These are phyloP conservation scores for Protonemura montana DNA, from an alignment of 2,888 invertebrate genomes.

Conservation along the genomic window DNA sequence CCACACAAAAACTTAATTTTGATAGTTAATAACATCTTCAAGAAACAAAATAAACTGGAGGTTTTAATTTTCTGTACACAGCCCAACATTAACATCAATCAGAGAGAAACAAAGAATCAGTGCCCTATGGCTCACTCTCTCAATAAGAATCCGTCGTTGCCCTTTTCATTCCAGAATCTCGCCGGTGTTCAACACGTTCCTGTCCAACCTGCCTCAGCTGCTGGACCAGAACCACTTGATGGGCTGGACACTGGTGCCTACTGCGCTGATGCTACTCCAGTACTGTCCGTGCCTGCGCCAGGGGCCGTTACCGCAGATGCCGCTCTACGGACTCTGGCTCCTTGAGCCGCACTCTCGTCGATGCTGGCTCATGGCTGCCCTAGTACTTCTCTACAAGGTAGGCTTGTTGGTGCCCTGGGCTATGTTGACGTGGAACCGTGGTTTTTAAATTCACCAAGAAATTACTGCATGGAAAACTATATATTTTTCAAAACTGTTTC, in stretches of 20 bases:
- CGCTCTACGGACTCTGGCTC: constrained; percentile 85
- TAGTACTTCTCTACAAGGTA: constrained; percentile 95
- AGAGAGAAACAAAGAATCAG: too few relatives aligned
- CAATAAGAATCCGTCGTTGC: too few relatives aligned
- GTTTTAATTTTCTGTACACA: too few relatives aligned
- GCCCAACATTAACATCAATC: too few relatives aligned
- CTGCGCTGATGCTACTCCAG: constrained; percentile 79
- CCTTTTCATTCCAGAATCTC: constrained; percentile 70
- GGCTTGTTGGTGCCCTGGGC: neutral
- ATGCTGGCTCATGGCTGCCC: constrained; percentile 91
- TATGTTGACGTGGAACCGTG: neutral
- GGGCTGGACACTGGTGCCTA: constrained; percentile 87
- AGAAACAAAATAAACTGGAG: too few relatives aligned
- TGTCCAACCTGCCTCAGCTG: constrained; percentile 91
- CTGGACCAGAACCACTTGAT: constrained; percentile 95
- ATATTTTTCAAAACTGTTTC: too few relatives aligned
- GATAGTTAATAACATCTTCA: too few relatives aligned
- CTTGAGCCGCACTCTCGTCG: constrained; percentile 86
- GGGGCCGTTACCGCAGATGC: constrained; percentile 66
- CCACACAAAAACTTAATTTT: too few relatives aligned
- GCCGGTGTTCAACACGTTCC: constrained; percentile 94
- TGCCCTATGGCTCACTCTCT: too few relatives aligned
- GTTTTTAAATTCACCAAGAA: too few relatives aligned
- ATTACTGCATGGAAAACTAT: too few relatives aligned
- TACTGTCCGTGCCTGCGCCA: constrained; percentile 83